Evolutionary conservation across 2,888 invertebrate genomes (phyloP), one percentile per base, ranked within the genome.

Genomic region (Xylota segnis): DNA sequence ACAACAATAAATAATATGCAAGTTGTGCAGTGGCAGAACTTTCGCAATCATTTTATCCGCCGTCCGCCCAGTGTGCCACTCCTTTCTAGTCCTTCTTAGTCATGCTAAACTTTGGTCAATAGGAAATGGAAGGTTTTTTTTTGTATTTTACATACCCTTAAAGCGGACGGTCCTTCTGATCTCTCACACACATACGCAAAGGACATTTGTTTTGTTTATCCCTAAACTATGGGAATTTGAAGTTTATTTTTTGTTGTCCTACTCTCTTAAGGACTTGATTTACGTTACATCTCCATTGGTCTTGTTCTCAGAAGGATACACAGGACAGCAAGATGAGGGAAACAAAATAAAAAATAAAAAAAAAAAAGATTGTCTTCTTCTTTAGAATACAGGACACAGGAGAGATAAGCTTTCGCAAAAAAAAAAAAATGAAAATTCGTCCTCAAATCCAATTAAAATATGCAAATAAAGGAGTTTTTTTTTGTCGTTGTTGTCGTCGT

Each of bases 391-490:
- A 65, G 76, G 63, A 63, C 82, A 68, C 52, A 16, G 50, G 40
- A 82, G 34, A 82, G 76, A 82, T 82, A 76, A 76, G 65, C 76
- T 63, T 12, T 45, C n/a, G 37, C n/a, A 56, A 27, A 54, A 34
- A 37, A 43, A 34, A 14, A 45, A 45, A 27, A 23, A 14, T 6
- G 34, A 58, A 47, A 65, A 63, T 56, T 81, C 40, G 29, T 82
- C 76, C 50, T 63, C 56, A 58, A 63, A 76, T 76, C 82, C 82
- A 82, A 82, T 82, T 82, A 82, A 76, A 82, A 82, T 82, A 82
- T 82, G 82, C 76, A 82, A 82, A 82, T 76, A 65, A 40, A 68
- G 32, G 65, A 66, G 40, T n/a, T 29, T 34, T 58, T 74, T 56
- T 63, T 32, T 54, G 16, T 10, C 29, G 32, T 14, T 27, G 27